phyloP scores from a whole-genome alignment of 2,888 invertebrate species.

The Pristionchus exspectatus region DNA sequence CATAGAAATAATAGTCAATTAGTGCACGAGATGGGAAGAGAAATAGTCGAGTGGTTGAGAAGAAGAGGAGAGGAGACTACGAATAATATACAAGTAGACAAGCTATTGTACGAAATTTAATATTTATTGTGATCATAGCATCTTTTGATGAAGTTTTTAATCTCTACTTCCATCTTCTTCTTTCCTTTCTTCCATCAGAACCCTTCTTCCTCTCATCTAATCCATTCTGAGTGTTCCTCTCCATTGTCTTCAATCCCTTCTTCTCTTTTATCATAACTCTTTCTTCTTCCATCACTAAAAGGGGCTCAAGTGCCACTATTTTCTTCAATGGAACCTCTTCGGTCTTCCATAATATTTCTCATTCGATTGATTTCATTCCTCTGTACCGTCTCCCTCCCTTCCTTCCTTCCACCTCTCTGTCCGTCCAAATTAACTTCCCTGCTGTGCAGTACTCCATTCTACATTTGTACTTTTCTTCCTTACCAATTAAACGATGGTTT shows the following conservation, averaged over 20 bases:
- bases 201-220: constrained; percentile 17
- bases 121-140: not conserved
- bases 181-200: constrained; percentile 5
- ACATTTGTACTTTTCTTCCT: not conserved
- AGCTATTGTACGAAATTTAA: not conserved
- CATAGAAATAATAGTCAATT: not conserved
- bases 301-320: constrained; percentile 3
- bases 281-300: not conserved
- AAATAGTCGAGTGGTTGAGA: not conserved
- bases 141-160: not conserved
- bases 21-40: not conserved
- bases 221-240: constrained; percentile 30
- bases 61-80: not conserved
- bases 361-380: not conserved
- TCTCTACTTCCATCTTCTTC: not conserved
- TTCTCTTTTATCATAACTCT: constrained; percentile 5
- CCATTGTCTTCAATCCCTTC: constrained; percentile 29
- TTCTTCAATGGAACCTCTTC: not conserved
- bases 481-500: not conserved
- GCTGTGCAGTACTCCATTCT: not conserved
- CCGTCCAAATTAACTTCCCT: not conserved
- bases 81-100: not conserved
- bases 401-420: not conserved
- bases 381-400: too few relatives aligned
- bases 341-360: not conserved